Evolutionary conservation across 2,113 vertebrate species (phyloP).

Genomic region (Hydropotes inermis): DNA sequence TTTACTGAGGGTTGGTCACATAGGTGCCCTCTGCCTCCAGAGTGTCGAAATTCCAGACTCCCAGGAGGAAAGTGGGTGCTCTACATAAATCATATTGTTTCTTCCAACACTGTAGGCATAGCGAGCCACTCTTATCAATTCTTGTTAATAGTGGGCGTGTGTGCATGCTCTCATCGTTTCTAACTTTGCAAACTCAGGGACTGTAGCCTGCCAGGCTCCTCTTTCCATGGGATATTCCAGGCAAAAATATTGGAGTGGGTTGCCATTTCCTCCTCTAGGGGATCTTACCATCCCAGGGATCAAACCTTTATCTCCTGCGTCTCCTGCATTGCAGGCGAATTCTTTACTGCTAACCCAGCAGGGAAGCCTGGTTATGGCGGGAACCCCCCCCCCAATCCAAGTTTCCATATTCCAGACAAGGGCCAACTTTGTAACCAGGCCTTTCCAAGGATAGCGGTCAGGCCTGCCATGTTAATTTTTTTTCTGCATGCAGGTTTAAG

Average conservation of each 20-base stretch:
- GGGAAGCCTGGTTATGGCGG: not conserved
- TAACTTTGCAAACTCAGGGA: not conserved
- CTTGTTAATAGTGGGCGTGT: not conserved
- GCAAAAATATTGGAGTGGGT: not conserved
- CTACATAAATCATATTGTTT: not conserved
- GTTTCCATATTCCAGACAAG: not conserved
- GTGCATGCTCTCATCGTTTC: not conserved
- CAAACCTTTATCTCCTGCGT: not conserved
- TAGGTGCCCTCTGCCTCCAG: not conserved
- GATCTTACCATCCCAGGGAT: not conserved
- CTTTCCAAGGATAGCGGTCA: not conserved
- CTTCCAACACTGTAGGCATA: not conserved
- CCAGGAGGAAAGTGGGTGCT: not conserved
- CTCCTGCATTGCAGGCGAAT: not conserved
- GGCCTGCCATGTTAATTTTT: not conserved
- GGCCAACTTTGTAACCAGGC: not conserved
- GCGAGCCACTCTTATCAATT: not conserved
- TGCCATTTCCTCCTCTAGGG: not conserved
- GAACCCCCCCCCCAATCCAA: not conserved
- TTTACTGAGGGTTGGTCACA: not conserved
- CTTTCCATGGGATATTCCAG: not conserved
- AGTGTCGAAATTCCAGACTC: not conserved
- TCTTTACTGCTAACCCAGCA: not conserved
- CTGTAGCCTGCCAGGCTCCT: not conserved
- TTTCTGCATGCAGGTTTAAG: constrained; percentile 8